A percentile compares a stretch with the other conserved stretches of the same genome.
phyloP scores from a whole-genome alignment of 2,797 vertebrate species.

The Podargus strigoides region DNA sequence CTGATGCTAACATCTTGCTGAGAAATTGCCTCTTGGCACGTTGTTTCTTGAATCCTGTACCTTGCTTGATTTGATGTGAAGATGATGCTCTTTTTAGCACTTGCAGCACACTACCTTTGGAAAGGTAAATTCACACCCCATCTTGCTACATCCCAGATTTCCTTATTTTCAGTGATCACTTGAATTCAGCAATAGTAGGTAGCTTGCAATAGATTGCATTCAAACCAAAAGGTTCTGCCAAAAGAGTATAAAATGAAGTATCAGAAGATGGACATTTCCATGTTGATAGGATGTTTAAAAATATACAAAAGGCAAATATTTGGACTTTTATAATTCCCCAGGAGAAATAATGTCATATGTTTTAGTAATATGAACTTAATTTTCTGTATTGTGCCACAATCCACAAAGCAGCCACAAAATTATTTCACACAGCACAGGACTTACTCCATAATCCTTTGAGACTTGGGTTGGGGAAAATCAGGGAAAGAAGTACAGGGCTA shows the following conservation, averaged over 20 bases:
- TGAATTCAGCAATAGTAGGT: background rate
- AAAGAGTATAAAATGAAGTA: background rate
- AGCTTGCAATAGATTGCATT: background rate
- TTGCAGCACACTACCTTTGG: constrained; percentile 29
- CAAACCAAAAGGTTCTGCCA: background rate
- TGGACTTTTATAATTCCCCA: background rate
- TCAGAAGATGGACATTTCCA: background rate
- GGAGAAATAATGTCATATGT: background rate
- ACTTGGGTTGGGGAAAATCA: background rate
- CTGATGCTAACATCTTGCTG: constrained; percentile 67
- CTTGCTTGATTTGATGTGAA: constrained; percentile 65
- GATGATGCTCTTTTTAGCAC: constrained; percentile 69
- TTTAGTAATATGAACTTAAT: background rate
- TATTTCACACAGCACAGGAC: background rate
- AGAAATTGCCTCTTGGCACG: constrained; percentile 70
- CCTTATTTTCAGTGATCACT: background rate
- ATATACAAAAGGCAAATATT: background rate
- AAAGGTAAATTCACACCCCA: background rate
- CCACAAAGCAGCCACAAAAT: background rate
- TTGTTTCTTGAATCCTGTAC: constrained; percentile 30
- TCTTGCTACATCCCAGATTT: background rate
- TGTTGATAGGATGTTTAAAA: background rate
- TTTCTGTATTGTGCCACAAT: background rate
- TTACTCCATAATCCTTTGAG: background rate
- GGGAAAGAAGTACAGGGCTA: background rate